Conservation (phyloP, 2,797 vertebrate genomes). For the Neostethus bicornis region DNA sequence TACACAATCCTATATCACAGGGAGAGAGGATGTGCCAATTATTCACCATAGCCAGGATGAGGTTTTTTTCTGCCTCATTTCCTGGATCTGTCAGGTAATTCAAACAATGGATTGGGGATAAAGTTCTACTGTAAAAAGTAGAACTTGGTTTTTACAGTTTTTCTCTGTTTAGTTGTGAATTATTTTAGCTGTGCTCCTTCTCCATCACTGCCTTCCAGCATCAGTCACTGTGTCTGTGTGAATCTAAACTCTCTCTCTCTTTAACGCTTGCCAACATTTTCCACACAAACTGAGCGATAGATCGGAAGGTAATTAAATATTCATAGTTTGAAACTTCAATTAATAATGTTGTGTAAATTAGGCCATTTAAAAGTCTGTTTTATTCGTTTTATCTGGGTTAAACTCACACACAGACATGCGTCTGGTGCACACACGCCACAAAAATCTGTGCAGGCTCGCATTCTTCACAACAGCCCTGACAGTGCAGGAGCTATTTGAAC, state of each 20-base stretch:
- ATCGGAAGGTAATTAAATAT: constrained; percentile 77
- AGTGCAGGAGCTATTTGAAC: constrained; percentile 67
- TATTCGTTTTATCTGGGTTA: constrained; percentile 82
- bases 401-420: constrained; percentile 52
- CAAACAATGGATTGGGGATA: constrained; percentile 21
- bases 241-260: constrained; percentile 14
- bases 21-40: constrained; percentile 14
- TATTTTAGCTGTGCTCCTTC: constrained; percentile 27
- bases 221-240: constrained; percentile 36
- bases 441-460: constrained; percentile 15
- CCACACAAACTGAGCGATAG: constrained; percentile 56
- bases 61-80: constrained; percentile 39
- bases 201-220: constrained; percentile 44
- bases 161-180: constrained; percentile 22
- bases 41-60: constrained; percentile 24
- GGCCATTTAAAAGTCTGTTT: constrained; percentile 83
- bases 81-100: constrained; percentile 27
- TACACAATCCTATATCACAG: constrained; percentile 61
- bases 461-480: constrained; percentile 59
- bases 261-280: constrained; percentile 49
- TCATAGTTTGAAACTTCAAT: constrained; percentile 77
- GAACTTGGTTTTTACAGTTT: constrained; percentile 20
- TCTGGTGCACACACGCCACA: constrained; percentile 27
- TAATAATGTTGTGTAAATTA: constrained; percentile 79
- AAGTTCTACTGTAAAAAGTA: constrained; percentile 31